These are phyloP conservation scores for Xiphorhynchus elegans DNA, from an alignment of 2,113 vertebrate species.

Conservation along the genomic window DNA sequence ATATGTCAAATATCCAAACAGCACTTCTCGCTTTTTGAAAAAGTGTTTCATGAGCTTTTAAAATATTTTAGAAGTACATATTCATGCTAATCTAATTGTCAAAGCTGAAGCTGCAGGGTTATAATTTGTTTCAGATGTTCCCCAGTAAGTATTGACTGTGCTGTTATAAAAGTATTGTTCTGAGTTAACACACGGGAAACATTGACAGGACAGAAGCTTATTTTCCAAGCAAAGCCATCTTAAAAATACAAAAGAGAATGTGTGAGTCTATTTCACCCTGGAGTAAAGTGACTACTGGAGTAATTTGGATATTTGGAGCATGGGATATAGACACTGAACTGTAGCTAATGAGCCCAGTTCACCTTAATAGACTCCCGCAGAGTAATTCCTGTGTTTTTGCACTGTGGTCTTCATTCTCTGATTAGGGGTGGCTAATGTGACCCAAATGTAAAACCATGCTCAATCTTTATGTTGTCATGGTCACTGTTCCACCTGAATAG, in stretches of 20 bases:
- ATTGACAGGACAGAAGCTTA: not conserved
- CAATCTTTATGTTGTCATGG: not conserved
- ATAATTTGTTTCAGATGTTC: slow-evolving; percentile 24
- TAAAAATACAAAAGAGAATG: not conserved
- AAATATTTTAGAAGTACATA: not conserved
- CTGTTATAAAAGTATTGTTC: slow-evolving; percentile 7
- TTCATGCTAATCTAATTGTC: not conserved
- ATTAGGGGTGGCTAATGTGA: not conserved
- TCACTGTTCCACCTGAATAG: not conserved
- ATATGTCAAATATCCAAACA: not conserved
- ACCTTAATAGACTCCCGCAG: not conserved
- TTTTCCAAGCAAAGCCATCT: slow-evolving; percentile 7
- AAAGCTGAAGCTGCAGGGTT: not conserved
- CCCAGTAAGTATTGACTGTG: not conserved
- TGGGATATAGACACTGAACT: not conserved
- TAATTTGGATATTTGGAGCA: not conserved
- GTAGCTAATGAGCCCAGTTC: not conserved
- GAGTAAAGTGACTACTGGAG: not conserved
- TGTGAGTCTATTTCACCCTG: not conserved
- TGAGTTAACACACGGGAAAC: slow-evolving; percentile 15
- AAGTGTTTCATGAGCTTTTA: slow-evolving; percentile 5
- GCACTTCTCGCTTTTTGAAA: not conserved
- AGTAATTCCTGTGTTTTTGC: not conserved
- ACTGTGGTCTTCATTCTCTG: not conserved
- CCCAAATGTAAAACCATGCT: not conserved